A percentile compares a stretch with the other conserved stretches of the same genome.
phyloP scores from a whole-genome alignment of 2,113 vertebrate species.

The Mungos mungo region DNA sequence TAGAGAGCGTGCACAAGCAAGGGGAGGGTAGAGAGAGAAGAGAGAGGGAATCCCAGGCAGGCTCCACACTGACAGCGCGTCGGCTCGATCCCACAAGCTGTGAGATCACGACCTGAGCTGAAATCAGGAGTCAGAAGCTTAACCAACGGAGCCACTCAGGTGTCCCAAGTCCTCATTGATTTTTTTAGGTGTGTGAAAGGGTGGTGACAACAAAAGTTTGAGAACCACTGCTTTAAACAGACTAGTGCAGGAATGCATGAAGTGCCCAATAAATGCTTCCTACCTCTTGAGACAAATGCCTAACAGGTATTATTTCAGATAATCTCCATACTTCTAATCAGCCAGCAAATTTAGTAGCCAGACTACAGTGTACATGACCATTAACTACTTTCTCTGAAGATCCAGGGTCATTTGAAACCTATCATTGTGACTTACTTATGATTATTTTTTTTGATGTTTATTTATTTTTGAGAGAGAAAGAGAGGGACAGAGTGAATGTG shows the following conservation, averaged over 20 bases:
- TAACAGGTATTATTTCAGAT: neutral
- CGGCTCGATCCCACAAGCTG: too few species aligned
- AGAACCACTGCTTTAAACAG: neutral
- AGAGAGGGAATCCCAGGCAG: too few species aligned
- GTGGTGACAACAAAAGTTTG: neutral
- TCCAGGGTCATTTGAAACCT: neutral
- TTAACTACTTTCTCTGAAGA: constrained; percentile 6
- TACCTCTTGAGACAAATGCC: neutral
- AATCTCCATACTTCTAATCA: neutral
- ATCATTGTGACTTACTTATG: neutral
- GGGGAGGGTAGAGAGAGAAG: too few species aligned
- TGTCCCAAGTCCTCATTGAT: neutral
- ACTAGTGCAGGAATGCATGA: neutral
- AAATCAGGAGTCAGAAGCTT: too few species aligned
- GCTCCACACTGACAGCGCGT: too few species aligned
- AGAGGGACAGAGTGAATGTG: too few species aligned
- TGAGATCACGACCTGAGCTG: too few species aligned
- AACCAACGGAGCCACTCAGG: too few species aligned
- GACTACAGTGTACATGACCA: neutral
- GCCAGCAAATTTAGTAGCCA: neutral
- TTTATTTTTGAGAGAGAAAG: too few species aligned
- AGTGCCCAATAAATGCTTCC: neutral
- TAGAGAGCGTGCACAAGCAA: too few species aligned
- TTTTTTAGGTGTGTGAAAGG: neutral
- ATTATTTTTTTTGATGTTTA: too few species aligned